Base-by-base conservation (phyloP, 2,113 vertebrate genomes). In the Actinemys pallida region DNA sequence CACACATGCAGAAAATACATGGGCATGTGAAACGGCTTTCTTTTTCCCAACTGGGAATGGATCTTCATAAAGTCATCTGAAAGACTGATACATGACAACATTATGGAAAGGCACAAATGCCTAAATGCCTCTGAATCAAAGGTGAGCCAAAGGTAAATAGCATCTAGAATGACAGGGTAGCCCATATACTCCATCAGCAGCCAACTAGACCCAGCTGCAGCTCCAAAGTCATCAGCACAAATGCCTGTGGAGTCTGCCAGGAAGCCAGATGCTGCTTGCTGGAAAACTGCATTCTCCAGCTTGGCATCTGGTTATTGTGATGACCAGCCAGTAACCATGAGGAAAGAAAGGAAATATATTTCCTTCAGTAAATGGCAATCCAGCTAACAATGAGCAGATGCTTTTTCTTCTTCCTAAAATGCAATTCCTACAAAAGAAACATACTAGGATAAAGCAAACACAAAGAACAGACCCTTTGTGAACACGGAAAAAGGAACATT, bases 81-180 rank as follows among this genome's bases (percentile, higher is more conserved):
- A 95, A 97, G 92, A 81, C 76, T 82, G 81, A 94, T 86, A 81
- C 79, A 79, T 78, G 86, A 49, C 85, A 96, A 90, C 54, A n/a
- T 81, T 20, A 79, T 9, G 89, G 93, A 85, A 86, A 57, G 62
- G 39, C 82, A 96, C 81, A 96, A 96, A 89, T 79, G 88, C 93
- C 92, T 93, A 95, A 96, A 89, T 45, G 93, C 72, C 86, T 93
- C 57, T 57, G 53, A 96, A 96, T 87, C 96, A 97, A 97, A 98
- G 97, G 95, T 94, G 93, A 98, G 93, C 95, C 94, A 95, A 93
- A 97, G 91, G 88, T 95, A 98, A 97, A 95, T 45, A 90, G 93
- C 87, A 96, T 76, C 93, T 79, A 93, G 96, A 97, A 84, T 89
- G 86, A 90, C 86, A 87, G 83, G 89, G 94, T 88, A 89, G 75